These are phyloP conservation scores for Sinopyrophorus schimmeli DNA, from an alignment of 2,888 invertebrate genomes.

Conservation along the genomic window DNA sequence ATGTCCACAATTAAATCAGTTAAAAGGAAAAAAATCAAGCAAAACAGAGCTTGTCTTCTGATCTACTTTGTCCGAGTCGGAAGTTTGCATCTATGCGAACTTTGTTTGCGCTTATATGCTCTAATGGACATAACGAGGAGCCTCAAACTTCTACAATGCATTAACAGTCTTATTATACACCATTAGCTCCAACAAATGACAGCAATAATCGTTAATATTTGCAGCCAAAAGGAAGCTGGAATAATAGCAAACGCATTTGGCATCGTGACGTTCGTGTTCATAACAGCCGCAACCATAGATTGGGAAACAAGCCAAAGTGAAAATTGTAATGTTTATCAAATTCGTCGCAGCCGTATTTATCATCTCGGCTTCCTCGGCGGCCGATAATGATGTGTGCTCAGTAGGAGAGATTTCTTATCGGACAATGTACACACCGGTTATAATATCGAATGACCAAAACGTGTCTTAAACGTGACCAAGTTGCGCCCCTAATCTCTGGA, in stretches of 20 bases:
- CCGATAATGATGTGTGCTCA: slow-evolving; percentile 43
- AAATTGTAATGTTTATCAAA: slow-evolving; percentile 45
- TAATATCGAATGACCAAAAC: slow-evolving; percentile 43
- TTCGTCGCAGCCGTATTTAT: slow-evolving; percentile 42
- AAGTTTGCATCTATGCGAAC: slow-evolving; percentile 30
- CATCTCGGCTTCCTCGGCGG: slow-evolving; percentile 30
- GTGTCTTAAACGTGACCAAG: slow-evolving; percentile 37
- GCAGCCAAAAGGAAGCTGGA: slow-evolving; percentile 36
- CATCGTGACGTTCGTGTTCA: slow-evolving; percentile 33
- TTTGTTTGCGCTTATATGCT: slow-evolving; percentile 31
- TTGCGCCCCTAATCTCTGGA: slow-evolving; percentile 27
- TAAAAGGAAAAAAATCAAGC: slow-evolving; percentile 3
- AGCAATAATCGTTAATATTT: slow-evolving; percentile 40
- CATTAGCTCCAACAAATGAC: slow-evolving; percentile 42
- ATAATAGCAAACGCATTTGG: slow-evolving; percentile 41
- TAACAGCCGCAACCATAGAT: slow-evolving; percentile 30
- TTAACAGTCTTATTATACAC: slow-evolving; percentile 40
- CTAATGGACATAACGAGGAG: slow-evolving; percentile 33
- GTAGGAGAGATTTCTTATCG: slow-evolving; percentile 41
- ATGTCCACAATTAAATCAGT: no score
- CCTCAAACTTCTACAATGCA: slow-evolving; percentile 32
- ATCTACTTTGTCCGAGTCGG: slow-evolving; percentile 22
- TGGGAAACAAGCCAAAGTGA: slow-evolving; percentile 43
- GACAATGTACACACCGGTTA: slow-evolving; percentile 38
- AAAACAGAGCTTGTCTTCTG: slow-evolving; percentile 18